Evolutionary conservation across 1,140 invertebrate genomes (phyloP), one percentile per base, ranked within the genome.

Genomic region (Pararge aegeria): DNA sequence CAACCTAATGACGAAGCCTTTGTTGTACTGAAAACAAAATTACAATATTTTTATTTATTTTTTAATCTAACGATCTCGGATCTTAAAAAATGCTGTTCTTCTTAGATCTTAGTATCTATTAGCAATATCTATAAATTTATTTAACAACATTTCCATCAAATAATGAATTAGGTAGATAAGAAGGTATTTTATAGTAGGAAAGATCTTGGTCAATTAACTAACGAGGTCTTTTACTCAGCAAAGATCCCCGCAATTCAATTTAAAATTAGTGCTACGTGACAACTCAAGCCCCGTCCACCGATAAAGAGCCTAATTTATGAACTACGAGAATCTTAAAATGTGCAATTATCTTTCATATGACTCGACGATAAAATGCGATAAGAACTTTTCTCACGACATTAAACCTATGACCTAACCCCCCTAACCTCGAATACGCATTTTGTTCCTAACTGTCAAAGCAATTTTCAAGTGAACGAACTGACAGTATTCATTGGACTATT

Each of bases 381-480:
- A 63, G 30, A 44, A 46, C 49, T 59, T 74, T 82, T 87, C 84
- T 70, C 84, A 87, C 84, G 80, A 64, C 74, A 66, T 73, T 64
- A 75, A 48, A 83, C 73, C 73, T 78, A 55, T 75, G 78, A 78
- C 77, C 73, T 78, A 75, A 77, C 81, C 78, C 76, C 73, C 75
- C 72, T 78, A 75, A 77, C 81, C 78, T 78, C 73, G 72, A 75
- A 72, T 62, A 72, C 51, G 37, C 57, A 66, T 76, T 85, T 82
- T 73, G 73, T 70, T 61, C 73, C 56, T 84, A 82, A 87, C 78
- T 84, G 79, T 84, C 76, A 73, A 60, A 69, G 72, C 71, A 75
- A 73, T 80, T 78, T 70, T 66, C 65, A 61, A 68, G 66, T 66
- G 68, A 73, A 68, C 52, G 44, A 60, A 55, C 48, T 51, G 51